Base-by-base conservation (phyloP, 2,797 vertebrate species). In the Myripristis jacobus region DNA sequence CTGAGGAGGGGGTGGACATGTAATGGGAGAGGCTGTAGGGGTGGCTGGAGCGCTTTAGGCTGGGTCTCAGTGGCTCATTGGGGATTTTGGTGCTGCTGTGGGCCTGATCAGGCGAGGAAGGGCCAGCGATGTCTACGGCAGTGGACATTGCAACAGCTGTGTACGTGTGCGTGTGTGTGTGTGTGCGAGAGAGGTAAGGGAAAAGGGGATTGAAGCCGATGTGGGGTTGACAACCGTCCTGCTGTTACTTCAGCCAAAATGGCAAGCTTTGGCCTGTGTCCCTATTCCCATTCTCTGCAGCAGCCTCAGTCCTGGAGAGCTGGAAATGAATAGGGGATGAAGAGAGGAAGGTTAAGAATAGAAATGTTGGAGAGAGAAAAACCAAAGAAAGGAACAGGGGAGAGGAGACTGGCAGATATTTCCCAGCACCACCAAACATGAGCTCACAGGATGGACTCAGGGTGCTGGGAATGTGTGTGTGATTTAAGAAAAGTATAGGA, bases 21-120 rank as follows among this genome's bases (percentile, higher is more conserved):
- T 98, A 98, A 93, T 98, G 97, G 75, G 96, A 97, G 86, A 98
- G 96, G 15, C 94, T 94, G 87, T 97, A 96, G 67, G 91, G 90
- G 75, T 92, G 92, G 85, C 59, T 91, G 82, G 97, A 98, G 91
- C 96, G 96, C 89, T 97, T 98, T 83, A 98, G 95, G 93, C 95
- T 98, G 89, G 97, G 97, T 88, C 96, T 97, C 90, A 98, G 95
- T 44, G 97, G 97, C 91, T 97, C 96, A 21, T 97, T 97, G 93
- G 97, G 97, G 93, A 98, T 98, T 87, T 97, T 97, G 38, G 95
- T 95, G 80, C 96, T 96, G 94, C 96, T 97, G 85, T 96, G 94
- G 80, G 96, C 94, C 91, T 98, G 96, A 1, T 96, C 94, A 83
- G 95, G 86, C 0, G 95, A 95, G 31, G 95, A 89, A 50, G 95